phyloP scores from a whole-genome alignment of 2,797 vertebrate genomes.

The Poecilia wingei region DNA sequence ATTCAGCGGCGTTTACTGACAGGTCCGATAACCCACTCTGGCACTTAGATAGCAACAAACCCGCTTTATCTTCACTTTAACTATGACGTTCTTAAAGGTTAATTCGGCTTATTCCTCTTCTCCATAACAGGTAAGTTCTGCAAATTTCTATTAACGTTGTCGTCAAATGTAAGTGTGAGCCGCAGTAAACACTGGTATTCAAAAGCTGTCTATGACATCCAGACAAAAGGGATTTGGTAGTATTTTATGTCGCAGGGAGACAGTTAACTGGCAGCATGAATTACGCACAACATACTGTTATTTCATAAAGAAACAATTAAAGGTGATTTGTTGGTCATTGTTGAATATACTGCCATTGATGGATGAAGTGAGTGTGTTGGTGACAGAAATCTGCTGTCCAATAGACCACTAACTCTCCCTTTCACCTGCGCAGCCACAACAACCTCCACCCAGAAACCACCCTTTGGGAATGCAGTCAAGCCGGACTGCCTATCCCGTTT shows the following conservation, averaged over 20 bases:
- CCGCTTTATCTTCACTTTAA: slow-evolving; percentile 15
- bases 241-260: not conserved
- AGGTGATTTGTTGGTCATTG: not conserved
- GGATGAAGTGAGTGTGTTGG: not conserved
- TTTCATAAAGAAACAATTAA: not conserved
- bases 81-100: slow-evolving; percentile 34
- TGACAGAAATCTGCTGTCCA: not conserved
- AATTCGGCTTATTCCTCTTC: not conserved
- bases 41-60: slow-evolving; percentile 10
- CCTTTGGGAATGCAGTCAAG: slow-evolving; percentile 66
- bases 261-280: not conserved
- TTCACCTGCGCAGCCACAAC: slow-evolving; percentile 4
- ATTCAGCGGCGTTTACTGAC: slow-evolving; percentile 35
- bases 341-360: not conserved
- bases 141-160: not conserved
- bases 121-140: slow-evolving; percentile 67
- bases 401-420: slow-evolving; percentile 22
- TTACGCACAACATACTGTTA: not conserved
- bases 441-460: slow-evolving; percentile 47
- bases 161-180: slow-evolving; percentile 4
- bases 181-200: slow-evolving; percentile 8
- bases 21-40: slow-evolving; percentile 20
- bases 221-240: slow-evolving; percentile 57
- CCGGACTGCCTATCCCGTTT: slow-evolving; percentile 12
- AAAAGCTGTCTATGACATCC: slow-evolving; percentile 21